A percentile compares a stretch with the other conserved stretches of the same genome.
Conservation (phyloP, 1,140 invertebrate species). For the Drosophila miranda region DNA sequence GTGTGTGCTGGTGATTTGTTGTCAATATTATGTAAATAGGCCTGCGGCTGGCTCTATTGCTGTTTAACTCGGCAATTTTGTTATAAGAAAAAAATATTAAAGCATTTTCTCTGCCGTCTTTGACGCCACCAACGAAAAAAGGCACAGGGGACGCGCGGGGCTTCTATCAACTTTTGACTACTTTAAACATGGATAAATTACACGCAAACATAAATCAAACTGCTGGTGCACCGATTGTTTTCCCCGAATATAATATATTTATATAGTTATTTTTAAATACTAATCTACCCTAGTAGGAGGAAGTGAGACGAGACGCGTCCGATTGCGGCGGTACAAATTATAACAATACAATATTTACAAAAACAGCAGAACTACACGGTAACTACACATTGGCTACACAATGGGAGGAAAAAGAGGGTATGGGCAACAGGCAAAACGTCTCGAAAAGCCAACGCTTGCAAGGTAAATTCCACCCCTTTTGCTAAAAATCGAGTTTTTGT, state of each 20-base stretch:
- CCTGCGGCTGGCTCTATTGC: background rate
- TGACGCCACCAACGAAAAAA: too few species aligned
- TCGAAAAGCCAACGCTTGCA: too few species aligned
- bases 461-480: too few species aligned
- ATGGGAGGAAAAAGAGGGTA: too few species aligned
- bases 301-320: conserved; percentile 48
- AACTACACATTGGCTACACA: too few species aligned
- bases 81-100: conserved; percentile 23
- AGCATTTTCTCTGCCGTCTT: conserved; percentile 37
- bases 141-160: conserved; percentile 6
- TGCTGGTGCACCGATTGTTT: conserved; percentile 10
- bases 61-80: conserved; percentile 48
- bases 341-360: too few species aligned
- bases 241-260: conserved; percentile 7
- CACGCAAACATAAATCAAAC: conserved; percentile 22
- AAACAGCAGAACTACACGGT: too few species aligned
- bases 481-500: too few species aligned
- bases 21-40: conserved; percentile 62
- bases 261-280: conserved; percentile 38
- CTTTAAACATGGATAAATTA: conserved; percentile 2
- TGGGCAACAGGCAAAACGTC: too few species aligned
- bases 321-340: conserved; percentile 5
- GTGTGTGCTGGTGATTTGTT: conserved; percentile 9
- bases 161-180: background rate
- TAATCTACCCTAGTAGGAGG: conserved; percentile 36